Conservation (phyloP, 2,113 vertebrate genomes). For the Eclectus roratus region DNA sequence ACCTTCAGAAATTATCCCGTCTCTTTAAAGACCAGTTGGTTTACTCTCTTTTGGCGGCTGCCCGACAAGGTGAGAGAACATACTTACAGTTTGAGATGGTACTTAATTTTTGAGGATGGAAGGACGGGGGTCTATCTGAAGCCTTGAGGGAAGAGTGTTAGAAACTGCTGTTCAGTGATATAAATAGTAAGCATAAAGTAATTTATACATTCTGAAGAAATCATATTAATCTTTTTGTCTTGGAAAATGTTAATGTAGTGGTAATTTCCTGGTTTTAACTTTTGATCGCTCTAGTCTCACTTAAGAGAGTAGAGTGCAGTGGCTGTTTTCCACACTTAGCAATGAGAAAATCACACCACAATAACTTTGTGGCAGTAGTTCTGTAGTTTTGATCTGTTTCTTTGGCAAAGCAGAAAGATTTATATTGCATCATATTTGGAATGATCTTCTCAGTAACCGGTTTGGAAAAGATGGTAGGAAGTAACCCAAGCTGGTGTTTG, state of each 20-base stretch:
- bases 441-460: background rate
- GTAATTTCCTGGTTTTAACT: background rate
- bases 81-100: background rate
- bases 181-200: background rate
- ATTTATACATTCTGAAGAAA: background rate
- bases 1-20: conserved; percentile 87
- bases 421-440: background rate
- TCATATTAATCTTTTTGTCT: background rate
- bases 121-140: background rate
- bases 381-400: background rate
- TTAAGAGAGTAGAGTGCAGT: background rate
- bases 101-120: background rate
- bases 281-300: background rate
- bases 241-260: background rate
- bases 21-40: conserved; percentile 93
- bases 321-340: background rate
- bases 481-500: background rate
- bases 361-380: background rate
- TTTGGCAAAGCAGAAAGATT: background rate
- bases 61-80: conserved; percentile 85
- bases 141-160: background rate
- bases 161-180: background rate
- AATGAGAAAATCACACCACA: background rate
- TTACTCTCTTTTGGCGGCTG: conserved; percentile 89
- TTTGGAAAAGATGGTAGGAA: background rate